phyloP scores from a whole-genome alignment of 1,140 invertebrate species.

The Dreissena rostriformis region DNA sequence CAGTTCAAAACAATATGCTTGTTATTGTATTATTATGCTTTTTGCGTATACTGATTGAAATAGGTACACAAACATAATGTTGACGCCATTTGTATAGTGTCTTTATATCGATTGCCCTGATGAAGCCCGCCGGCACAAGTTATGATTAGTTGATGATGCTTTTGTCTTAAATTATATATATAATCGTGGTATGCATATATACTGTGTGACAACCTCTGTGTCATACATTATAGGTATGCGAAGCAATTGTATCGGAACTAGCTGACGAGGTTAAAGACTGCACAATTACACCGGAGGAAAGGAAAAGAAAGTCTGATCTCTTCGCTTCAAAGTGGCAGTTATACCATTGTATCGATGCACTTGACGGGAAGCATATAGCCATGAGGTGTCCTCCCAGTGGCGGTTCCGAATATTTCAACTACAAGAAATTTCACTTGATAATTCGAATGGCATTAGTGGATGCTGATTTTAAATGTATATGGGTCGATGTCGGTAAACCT shows the following conservation, averaged over 20 bases:
- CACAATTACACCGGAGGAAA: slow-evolving; percentile 7
- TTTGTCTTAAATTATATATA: not conserved
- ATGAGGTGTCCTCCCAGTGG: slow-evolving; percentile 72
- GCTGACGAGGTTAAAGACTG: not conserved
- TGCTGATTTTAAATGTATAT: slow-evolving; percentile 76
- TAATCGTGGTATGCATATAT: not conserved
- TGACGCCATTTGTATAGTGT: not conserved
- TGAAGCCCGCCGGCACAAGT: too few species aligned
- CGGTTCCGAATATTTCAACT: slow-evolving; percentile 76
- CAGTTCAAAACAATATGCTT: too few species aligned
- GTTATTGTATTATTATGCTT: too few species aligned
- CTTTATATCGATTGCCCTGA: not conserved
- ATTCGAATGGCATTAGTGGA: slow-evolving; percentile 76
- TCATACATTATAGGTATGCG: not conserved
- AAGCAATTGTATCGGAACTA: not conserved
- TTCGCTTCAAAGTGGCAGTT: slow-evolving; percentile 75
- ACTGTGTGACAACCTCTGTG: too few species aligned
- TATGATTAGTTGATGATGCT: not conserved
- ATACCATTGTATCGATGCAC: slow-evolving; percentile 76
- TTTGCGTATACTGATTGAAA: too few species aligned
- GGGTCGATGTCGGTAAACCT: slow-evolving; percentile 72
- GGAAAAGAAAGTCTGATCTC: slow-evolving; percentile 8
- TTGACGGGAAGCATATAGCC: slow-evolving; percentile 81
- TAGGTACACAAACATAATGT: slow-evolving; percentile 7
- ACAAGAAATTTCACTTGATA: slow-evolving; percentile 75